Base-by-base conservation (phyloP, 2,888 invertebrate species). In the Aleiodes testaceus region DNA sequence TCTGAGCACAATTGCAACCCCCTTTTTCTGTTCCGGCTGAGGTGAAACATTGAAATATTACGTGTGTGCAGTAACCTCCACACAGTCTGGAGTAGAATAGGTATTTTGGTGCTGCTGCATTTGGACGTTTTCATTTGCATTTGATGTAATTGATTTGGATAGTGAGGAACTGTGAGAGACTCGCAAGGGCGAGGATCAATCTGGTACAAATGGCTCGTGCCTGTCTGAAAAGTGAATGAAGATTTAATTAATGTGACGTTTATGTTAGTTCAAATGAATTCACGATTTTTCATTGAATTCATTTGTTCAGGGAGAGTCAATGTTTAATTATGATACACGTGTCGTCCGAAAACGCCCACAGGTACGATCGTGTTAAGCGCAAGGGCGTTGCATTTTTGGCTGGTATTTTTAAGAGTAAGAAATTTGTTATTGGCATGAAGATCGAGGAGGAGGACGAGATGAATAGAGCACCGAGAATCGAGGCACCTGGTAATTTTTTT, bases 381-480 rank as follows among this genome's bases (percentile, higher is more conserved):
- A 87, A 87, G 77, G 83, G 86, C 61, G 80, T 84, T 65, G 82
- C 83, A 52, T 87, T 85, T 78, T 77, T 87, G 55, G 80, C 84
- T 63, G 82, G 79, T 72, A 75, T 87, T 20, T 87, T 87, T 76
- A 83, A 81, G 70, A 79, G 81, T 69, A 83, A 81, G 74, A 85
- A 81, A 79, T 76, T 84, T 74, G 78, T 80, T 73, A 73, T 84
- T 79, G 86, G 85, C 68, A 85, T 87, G 86, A 85, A 84, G 82
- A 84, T 87, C 79, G 82, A 85, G 75, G 85, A 85, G 77, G 85
- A 84, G 78, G 84, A 85, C 70, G 80, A 81, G 61, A 85, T 84
- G 84, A 82, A 86, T 65, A 82, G 83, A 47, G 79, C 83, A 36
- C 80, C 83, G 66, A 84, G 85, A 76, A 79, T 85, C 70, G 87